Evolutionary conservation across 2,797 vertebrate species (phyloP).

Genomic region (Sphenopsis melanotis): DNA sequence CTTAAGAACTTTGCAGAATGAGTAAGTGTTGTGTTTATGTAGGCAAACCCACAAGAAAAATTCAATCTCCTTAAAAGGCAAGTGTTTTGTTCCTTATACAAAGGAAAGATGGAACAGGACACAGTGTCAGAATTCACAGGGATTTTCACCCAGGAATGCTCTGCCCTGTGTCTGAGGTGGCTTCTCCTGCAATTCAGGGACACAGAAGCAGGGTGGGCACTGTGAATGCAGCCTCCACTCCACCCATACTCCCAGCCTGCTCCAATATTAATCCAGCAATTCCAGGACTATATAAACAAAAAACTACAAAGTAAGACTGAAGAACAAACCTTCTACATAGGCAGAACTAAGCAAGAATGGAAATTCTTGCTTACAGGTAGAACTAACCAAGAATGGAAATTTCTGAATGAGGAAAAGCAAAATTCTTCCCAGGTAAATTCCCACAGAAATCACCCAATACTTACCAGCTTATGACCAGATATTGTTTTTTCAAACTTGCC

Average conservation of each 20-base stretch:
- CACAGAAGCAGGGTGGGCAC: background rate
- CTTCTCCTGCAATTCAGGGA: background rate
- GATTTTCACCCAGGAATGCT: background rate
- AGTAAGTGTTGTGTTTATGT: slow-evolving; percentile 36
- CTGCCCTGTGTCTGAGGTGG: background rate
- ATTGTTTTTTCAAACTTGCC: slow-evolving; percentile 99
- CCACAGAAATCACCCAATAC: slow-evolving; percentile 35
- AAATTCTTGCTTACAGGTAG: background rate
- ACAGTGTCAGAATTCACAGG: background rate
- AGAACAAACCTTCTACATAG: background rate
- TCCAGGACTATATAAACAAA: background rate
- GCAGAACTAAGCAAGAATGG: background rate
- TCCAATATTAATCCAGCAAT: background rate
- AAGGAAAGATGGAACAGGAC: background rate
- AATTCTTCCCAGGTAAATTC: background rate
- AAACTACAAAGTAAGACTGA: background rate
- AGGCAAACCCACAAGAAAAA: slow-evolving; percentile 46
- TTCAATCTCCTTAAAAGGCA: slow-evolving; percentile 43
- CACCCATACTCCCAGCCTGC: background rate
- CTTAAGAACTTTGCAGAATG: slow-evolving; percentile 29
- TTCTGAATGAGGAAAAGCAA: background rate
- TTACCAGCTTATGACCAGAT: slow-evolving; percentile 97
- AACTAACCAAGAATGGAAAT: background rate
- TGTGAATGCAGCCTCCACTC: background rate
- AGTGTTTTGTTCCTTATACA: background rate